Evolutionary conservation across 2,113 vertebrate species (phyloP), one percentile per base, ranked within the genome.

Genomic region (Tenebrosternarchus preto): DNA sequence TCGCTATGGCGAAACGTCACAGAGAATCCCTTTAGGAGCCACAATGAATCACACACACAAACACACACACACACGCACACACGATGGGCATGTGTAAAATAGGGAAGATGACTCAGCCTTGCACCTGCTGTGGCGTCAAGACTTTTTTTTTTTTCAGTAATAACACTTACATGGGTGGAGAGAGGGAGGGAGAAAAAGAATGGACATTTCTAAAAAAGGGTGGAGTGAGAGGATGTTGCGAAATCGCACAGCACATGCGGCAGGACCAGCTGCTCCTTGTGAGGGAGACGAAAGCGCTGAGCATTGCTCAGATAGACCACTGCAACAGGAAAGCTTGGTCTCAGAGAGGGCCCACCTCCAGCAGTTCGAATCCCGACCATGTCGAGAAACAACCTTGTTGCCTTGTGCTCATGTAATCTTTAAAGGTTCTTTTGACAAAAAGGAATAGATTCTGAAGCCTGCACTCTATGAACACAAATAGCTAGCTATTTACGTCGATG

Each of bases 191-290:
- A 78, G 81, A 80, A 82, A 86, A 85, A 88, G 85, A 73, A 77
- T 89, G 78, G 84, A 85, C 88, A 88, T 91, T 93, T 93, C 90
- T 91, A 91, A 90, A 87, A 88, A 92, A 79, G 74, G 36, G 33
- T 33, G 68, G 29, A 43, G 39, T 61, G 87, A 82, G 56, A 89
- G 90, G 88, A 91, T 90, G 90, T 92, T 92, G 91, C 86, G 88
- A 92, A 93, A 92, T 91, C 88, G 86, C 86, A 82, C 86, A 88
- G 86, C 25, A 82, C 89, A 91, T 91, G 89, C 91, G 90, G 87
- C 78, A 78, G 66, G 88, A 90, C 92, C n/a, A 92, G 90, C 91
- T 93, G 91, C 50, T 50, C 68, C 57, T 57, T 60, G 39, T 29
- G 77, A 82, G 63, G 86, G 88, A 87, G 88, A 87, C 86, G 85